Evolutionary conservation across 2,888 invertebrate genomes (phyloP).

Genomic region (Harpalus rufipes): DNA sequence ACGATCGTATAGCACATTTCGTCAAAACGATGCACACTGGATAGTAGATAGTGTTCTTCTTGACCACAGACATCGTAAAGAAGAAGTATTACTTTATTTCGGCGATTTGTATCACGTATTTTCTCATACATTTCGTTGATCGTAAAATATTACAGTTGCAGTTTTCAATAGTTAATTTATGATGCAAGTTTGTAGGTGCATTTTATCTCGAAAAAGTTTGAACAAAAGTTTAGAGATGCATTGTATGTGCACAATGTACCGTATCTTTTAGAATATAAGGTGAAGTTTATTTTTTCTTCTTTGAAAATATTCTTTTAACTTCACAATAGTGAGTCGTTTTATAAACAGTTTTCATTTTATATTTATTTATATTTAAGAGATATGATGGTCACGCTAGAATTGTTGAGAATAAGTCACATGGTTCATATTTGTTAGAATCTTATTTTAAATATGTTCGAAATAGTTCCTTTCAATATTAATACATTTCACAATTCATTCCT

Average conservation of each 20-base stretch:
- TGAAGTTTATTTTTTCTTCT: no score
- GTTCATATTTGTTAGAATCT: no score
- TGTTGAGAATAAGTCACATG: no score
- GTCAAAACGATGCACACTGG: conserved; percentile 3
- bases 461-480: no score
- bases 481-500: no score
- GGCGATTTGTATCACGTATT: conserved; percentile 25
- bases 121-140: conserved; percentile 4
- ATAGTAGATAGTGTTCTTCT: conserved; percentile 13
- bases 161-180: conserved; percentile 38
- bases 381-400: no score
- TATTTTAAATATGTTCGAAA: no score
- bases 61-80: conserved; percentile 23
- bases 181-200: conserved; percentile 2
- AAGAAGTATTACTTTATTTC: conserved; percentile 35
- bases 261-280: no score
- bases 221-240: neutral
- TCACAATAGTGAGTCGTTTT: no score
- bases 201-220: neutral
- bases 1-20: neutral
- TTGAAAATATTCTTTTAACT: no score
- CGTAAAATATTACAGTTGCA: conserved; percentile 49
- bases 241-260: neutral
- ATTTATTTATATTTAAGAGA: no score
- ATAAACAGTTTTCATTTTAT: no score